Percentiles rank a stretch among this genome's conserved stretches.
Conservation (phyloP, 2,113 vertebrate species). For the cat (Felis catus) region F.catus_Fca126_mat1.0 CM031413.1:98412501-98413000, state of each 20-base stretch:
- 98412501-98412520: constrained; percentile 20
- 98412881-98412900: not conserved
- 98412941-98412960: not conserved
- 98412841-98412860: not conserved
- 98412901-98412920: not conserved
- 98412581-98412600: not conserved
- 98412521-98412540: not conserved
- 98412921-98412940: not conserved
- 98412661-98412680: not conserved
- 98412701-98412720: not conserved
- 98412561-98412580: not conserved
- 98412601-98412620: not conserved
- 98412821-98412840: not conserved
- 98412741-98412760: not conserved
- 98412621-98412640: not conserved
- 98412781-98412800: not conserved
- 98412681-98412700: not conserved
- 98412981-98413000: not conserved
- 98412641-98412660: not conserved
- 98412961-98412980: not conserved
- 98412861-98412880: not conserved
- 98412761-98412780: not conserved
- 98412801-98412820: not conserved
- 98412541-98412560: constrained; percentile 14
- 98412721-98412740: not conserved